Conservation (phyloP, 2,888 invertebrate species). For the Halictus ligatus region DNA sequence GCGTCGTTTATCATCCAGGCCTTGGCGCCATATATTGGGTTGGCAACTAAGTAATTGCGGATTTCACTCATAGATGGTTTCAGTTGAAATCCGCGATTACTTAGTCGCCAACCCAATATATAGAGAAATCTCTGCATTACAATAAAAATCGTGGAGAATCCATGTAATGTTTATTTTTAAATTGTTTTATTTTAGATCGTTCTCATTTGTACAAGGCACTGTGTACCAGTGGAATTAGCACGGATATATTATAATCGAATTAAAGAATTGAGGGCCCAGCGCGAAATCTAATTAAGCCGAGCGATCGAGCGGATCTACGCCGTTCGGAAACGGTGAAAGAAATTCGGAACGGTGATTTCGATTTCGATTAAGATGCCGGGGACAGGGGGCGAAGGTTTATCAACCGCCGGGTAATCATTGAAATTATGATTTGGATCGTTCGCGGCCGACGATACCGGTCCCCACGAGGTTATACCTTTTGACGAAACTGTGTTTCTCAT, state of each 20-base stretch:
- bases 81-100: too few species aligned
- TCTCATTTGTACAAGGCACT: too few species aligned
- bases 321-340: not conserved
- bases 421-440: slow-evolving; percentile 56
- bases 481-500: slow-evolving; percentile 35
- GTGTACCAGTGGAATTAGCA: not conserved
- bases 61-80: too few species aligned
- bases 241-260: not conserved
- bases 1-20: too few species aligned
- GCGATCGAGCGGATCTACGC: not conserved
- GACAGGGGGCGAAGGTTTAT: slow-evolving; percentile 13
- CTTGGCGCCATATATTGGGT: too few species aligned
- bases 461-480: slow-evolving; percentile 20
- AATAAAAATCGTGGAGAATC: too few species aligned
- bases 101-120: too few species aligned
- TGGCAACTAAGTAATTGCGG: too few species aligned
- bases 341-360: not conserved
- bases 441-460: slow-evolving; percentile 12
- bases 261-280: not conserved
- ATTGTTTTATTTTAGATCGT: too few species aligned
- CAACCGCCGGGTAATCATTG: slow-evolving; percentile 47
- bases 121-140: too few species aligned
- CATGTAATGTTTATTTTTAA: too few species aligned
- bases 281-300: not conserved
- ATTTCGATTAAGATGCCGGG: not conserved